Evolutionary conservation across 2,113 vertebrate species (phyloP), one percentile per base, ranked within the genome.

Genomic region (Irena cyanogastra): DNA sequence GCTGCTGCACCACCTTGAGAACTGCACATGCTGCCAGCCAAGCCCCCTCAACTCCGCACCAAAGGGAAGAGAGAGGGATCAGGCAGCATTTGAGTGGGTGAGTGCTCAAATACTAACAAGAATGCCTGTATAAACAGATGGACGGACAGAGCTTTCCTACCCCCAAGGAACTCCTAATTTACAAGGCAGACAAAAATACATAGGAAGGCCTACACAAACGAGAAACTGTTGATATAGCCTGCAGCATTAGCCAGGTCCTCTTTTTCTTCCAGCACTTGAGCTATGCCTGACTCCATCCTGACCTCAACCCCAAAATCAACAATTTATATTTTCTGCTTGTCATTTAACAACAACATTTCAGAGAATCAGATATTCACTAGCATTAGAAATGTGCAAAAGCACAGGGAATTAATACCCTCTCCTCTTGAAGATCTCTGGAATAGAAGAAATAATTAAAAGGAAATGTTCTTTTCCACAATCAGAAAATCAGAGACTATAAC

Each of bases 1-100:
- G 93, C 91, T 91, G 93, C 77, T 87, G 66, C 61, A 65, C 57
- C 87, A 87, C 91, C 93, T 93, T 69, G 89, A 77, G 89, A 93
- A 17, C 39, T 52, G 68, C 81, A 71, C 6, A 0, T 53, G 69
- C 23, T 84, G 44, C 78, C 65, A 79, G 56, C 26, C 49, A 78
- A 81, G 18, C 13, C 33, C 61, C n/a, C 72, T 61, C 60, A 52
- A 23, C 27, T 37, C 30, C 20, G 4, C 83, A 89, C 60, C 49
- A 42, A 64, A 10, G 10, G 59, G 27, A 9, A 72, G n/a, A 85
- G 63, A 63, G 0, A 65, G 31, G 50, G 28, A 93, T 76, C 92
- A 92, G 70, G 61, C 66, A 76, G 61, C 82, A 47, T 66, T 65
- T n/a, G 41, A 83, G 59, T 30, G 50, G 37, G 50, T 69, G 65